A percentile compares a stretch with the other conserved stretches of the same genome.
These are phyloP conservation scores for Exaiptasia diaphana DNA, from an alignment of 64 coral and sea anemone genomes.

Conservation along the genomic window DNA sequence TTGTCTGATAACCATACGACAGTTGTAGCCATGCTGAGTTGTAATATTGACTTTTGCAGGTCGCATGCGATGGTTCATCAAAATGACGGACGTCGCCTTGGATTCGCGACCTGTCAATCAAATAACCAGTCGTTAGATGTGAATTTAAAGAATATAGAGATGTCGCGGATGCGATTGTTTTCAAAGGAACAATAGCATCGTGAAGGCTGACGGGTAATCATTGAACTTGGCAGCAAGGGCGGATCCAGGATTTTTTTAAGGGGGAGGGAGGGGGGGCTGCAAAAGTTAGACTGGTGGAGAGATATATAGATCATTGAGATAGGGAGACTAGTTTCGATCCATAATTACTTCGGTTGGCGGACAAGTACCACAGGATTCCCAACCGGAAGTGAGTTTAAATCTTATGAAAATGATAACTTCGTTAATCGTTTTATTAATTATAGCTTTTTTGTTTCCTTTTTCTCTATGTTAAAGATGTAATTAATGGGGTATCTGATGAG, in stretches of 20 bases:
- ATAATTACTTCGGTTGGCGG: neutral
- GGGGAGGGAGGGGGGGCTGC: neutral
- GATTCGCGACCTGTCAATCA: too few relatives aligned
- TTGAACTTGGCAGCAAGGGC: too few relatives aligned
- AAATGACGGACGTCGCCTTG: too few relatives aligned
- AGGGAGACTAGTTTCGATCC: neutral
- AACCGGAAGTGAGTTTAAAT: neutral
- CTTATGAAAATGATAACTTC: neutral
- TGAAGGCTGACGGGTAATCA: too few relatives aligned
- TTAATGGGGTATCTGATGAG: neutral
- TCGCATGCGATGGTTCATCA: too few relatives aligned
- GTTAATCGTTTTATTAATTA: neutral
- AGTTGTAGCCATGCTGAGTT: too few relatives aligned
- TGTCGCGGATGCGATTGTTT: too few relatives aligned
- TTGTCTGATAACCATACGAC: too few relatives aligned
- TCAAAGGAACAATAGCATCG: too few relatives aligned
- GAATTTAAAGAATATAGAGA: too few relatives aligned
- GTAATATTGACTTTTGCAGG: too few relatives aligned
- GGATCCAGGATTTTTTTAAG: neutral
- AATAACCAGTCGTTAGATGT: too few relatives aligned
- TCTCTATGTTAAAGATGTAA: neutral
- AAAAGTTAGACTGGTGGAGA: neutral
- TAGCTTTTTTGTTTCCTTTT: neutral
- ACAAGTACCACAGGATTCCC: neutral
- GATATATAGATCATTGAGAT: neutral